Conservation (phyloP, 2,888 invertebrate genomes). For the Cryptophagus acutangulus region DNA sequence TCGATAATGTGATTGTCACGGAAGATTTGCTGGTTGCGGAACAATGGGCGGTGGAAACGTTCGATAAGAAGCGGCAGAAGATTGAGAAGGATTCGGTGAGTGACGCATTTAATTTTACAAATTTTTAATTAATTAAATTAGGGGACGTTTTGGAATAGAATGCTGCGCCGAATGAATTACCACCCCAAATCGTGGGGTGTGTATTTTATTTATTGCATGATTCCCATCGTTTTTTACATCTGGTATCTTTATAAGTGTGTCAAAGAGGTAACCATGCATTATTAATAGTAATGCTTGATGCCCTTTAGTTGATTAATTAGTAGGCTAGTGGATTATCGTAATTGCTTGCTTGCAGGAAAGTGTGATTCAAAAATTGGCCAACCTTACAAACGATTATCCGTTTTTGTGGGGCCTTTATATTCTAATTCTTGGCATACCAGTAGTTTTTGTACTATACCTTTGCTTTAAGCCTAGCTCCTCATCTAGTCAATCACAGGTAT, state of each 20-base stretch:
- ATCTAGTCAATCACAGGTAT: constrained; percentile 34
- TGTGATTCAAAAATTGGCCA: constrained; percentile 67
- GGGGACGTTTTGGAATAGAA: too few relatives aligned
- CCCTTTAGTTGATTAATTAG: constrained; percentile 4
- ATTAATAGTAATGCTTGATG: too few relatives aligned
- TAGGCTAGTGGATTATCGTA: constrained; percentile 7
- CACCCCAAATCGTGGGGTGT: constrained; percentile 76
- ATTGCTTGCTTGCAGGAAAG: constrained; percentile 62
- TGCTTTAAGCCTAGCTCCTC: constrained; percentile 61
- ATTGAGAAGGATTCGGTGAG: constrained; percentile 77
- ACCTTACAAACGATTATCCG: constrained; percentile 78
- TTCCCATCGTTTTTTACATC: constrained; percentile 66
- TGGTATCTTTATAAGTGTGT: constrained; percentile 62
- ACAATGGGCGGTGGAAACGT: constrained; percentile 79
- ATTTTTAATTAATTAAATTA: too few relatives aligned
- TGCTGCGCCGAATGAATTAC: constrained; percentile 70
- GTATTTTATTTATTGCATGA: constrained; percentile 71
- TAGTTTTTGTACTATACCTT: constrained; percentile 74
- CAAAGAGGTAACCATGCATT: constrained; percentile 57
- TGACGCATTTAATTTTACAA: neutral
- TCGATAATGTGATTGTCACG: constrained; percentile 92
- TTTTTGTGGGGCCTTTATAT: constrained; percentile 88
- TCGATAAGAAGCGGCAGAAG: constrained; percentile 75
- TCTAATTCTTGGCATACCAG: constrained; percentile 69
- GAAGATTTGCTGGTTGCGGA: constrained; percentile 73